Conservation (phyloP, 2,113 vertebrate species). For the Stigmatopora argus region DNA sequence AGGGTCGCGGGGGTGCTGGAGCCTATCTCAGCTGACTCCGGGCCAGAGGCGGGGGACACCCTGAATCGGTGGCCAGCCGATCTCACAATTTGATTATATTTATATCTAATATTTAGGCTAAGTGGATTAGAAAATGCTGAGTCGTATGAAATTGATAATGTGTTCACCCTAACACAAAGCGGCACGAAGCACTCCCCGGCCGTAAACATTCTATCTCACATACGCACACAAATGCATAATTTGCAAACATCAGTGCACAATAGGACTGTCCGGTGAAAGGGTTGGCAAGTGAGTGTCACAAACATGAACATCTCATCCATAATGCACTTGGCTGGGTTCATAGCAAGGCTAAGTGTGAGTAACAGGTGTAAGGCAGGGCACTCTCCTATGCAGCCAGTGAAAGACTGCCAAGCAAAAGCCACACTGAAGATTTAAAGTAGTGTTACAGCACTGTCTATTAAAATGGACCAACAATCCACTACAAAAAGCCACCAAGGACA, state of each 20-base stretch:
- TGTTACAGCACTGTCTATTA: conserved; percentile 4
- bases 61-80: no score
- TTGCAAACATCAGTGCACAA: conserved; percentile 14
- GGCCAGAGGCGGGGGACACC: no score
- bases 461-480: conserved; percentile 14
- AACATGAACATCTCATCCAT: conserved; percentile 51
- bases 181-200: conserved; percentile 23
- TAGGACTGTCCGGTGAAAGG: conserved; percentile 14
- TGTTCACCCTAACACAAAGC: conserved; percentile 14
- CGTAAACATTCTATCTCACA: conserved; percentile 18
- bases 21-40: no score
- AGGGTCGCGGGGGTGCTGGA: no score
- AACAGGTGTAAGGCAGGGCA: conserved; percentile 42
- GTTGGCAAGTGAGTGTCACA: conserved; percentile 6
- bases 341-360: conserved; percentile 38
- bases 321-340: conserved; percentile 51
- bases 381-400: conserved; percentile 24
- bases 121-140: conserved; percentile 54
- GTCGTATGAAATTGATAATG: conserved; percentile 52
- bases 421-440: conserved; percentile 11
- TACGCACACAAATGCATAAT: neutral
- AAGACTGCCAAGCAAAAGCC: conserved; percentile 12
- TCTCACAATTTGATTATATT: no score
- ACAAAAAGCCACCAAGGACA: conserved; percentile 28
- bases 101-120: conserved; percentile 53